Base-by-base conservation (phyloP, 2,888 invertebrate genomes). In the Gasteruption jaculator region DNA sequence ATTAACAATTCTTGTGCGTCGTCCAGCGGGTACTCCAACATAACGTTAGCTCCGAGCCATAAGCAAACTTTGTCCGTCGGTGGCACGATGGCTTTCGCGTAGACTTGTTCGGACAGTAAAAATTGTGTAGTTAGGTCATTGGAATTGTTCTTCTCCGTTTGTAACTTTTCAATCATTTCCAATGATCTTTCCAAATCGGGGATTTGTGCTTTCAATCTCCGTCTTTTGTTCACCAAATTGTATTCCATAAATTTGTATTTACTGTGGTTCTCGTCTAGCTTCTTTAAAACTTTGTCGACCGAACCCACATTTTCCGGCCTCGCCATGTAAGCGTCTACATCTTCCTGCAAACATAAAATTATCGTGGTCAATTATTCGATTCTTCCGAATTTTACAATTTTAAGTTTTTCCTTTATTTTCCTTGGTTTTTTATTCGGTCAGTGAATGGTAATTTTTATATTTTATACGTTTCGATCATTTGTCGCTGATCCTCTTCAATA, bases 241-340 rank as follows among this genome's bases (percentile, higher is more conserved):
- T 83, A 85, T 73, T 97, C 96, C 91, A 97, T 93, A 68, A 92
- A 91, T 74, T 95, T 94, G 71, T 96, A 96, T 77, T 96, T 95
- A 45, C 86, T 86, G 74, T 94, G 92, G 65, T 88, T 88, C 65
- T 95, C 95, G 67, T 97, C 95, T 45, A 96, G 74, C 60, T 79
- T 81, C 60, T 85, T 85, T 38, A 96, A 73, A 11, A 93, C 93
- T 66, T 83, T 82, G 58, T 95, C 92, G 3, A 87, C 90, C 48
- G 85, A 83, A 35, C 82, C 85, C 50, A 80, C 80, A 65, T 92
- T 91, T 61, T 90, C 92, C 11, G 86, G 76, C 57, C 80, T 75
- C 47, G 78, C 79, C 93, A 97, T 93, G 71, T 85, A 97, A 42
- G 84, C 81, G 65, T 96, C 93, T 24, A 97, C 94, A 82, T 97